A percentile compares a stretch with the other conserved stretches of the same genome.
phyloP scores from a whole-genome alignment of 2,888 invertebrate genomes.

The Liodrosophila aerea region DNA sequence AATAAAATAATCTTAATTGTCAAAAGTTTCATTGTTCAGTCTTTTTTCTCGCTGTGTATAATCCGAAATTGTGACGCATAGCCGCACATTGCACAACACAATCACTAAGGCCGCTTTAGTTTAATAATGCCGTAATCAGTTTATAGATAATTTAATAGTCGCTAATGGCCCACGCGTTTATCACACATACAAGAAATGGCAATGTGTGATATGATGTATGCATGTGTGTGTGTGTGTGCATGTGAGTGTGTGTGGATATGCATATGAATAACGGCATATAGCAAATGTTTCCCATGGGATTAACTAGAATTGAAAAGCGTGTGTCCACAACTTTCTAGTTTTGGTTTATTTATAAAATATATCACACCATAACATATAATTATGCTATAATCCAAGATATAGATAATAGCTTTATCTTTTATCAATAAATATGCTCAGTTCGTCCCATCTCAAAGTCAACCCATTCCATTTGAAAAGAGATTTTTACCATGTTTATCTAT shows the following conservation, averaged over 20 bases:
- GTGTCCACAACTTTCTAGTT: conserved; percentile 15
- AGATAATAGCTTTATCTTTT: too few species aligned
- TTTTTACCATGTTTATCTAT: too few species aligned
- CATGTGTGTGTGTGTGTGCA: neutral
- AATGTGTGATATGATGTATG: conserved; percentile 5
- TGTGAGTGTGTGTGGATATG: neutral
- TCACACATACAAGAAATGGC: conserved; percentile 39
- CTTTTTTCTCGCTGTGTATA: conserved; percentile 26
- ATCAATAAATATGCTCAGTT: too few species aligned
- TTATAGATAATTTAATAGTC: conserved; percentile 72
- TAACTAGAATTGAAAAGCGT: too few species aligned
- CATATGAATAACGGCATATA: conserved; percentile 1
- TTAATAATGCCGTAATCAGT: conserved; percentile 63
- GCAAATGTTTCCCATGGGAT: conserved; percentile 1
- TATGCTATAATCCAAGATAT: too few species aligned
- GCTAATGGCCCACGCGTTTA: conserved; percentile 55
- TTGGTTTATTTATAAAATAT: conserved; percentile 8
- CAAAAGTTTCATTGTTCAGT: too few species aligned
- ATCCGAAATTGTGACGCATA: conserved; percentile 39
- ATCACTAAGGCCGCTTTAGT: conserved; percentile 26
- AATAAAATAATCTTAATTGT: too few species aligned
- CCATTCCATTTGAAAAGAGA: too few species aligned
- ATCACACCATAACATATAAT: neutral
- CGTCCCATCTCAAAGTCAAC: too few species aligned
- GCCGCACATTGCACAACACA: conserved; percentile 14